Evolutionary conservation across 1,140 invertebrate species (phyloP), one percentile per base, ranked within the genome.

Genomic region (Zaprionus lachaisei): DNA sequence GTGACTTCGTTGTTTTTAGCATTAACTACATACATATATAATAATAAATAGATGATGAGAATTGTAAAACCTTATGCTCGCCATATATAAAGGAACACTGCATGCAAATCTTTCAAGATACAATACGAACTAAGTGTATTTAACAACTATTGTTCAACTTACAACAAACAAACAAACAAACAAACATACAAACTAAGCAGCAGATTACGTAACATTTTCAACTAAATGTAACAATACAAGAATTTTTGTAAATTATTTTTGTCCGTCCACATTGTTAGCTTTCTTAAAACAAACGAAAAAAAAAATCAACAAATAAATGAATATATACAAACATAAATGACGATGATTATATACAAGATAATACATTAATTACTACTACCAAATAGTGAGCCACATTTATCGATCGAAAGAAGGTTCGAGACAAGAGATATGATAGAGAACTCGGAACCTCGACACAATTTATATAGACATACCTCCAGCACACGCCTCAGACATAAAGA

Each of bases 261-360:
- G 84, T 92, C 91, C 91, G 91, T 92, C 91, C 91, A 92, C 91
- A 92, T 91, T 92, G 87, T 92, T 91, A 92, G 87, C 91, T 92
- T 92, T 92, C 91, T 91, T 92, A 92, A 82, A 73, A 80, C 61
- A 82, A 73, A 76, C 61, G 77, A 77, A 31, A 83, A 77, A 82
- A 73, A 76, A 64, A 81, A 75, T 6, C 79, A 77, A 78, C 70
- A 77, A 67, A 80, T 58, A 76, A 63, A 80, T 44, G 67, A 70
- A 79, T 70, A 83, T 85, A 85, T 69, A 70, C 28, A 75, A 47
- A 47, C 17, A 78, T 58, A 75, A 70, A 22, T 14, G 47, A 51
- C 17, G 41, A 47, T 47, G 41, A 47, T 57, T 79, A 74, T 70
- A 76, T 66, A 60, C 24, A 70, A 71, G 57, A 73, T 61, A 76